These are phyloP conservation scores for Lepidurus packardi DNA, from an alignment of 1,140 invertebrate species.

Conservation along the genomic window DNA sequence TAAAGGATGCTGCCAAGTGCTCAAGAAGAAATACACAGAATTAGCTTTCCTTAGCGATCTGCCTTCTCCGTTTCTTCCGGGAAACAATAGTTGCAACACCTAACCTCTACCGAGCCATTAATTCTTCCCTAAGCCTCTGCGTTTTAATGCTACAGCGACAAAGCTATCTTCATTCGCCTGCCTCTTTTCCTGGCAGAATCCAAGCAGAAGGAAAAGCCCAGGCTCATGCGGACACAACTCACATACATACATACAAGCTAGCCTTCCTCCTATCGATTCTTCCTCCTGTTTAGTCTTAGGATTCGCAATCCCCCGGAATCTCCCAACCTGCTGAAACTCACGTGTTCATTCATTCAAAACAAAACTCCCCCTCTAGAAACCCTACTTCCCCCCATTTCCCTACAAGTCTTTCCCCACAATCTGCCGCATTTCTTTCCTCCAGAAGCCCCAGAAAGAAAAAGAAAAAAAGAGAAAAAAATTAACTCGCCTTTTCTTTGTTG, in stretches of 20 bases:
- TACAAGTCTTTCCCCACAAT: too few species aligned
- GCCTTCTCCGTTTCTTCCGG: too few species aligned
- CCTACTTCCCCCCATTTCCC: background rate
- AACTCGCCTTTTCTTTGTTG: constrained; percentile 29
- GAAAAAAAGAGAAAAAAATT: background rate
- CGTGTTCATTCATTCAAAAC: constrained; percentile 3
- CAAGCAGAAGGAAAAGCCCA: background rate
- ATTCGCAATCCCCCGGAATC: background rate
- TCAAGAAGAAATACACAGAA: too few species aligned
- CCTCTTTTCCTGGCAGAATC: background rate
- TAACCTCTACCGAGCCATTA: too few species aligned
- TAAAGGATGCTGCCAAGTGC: too few species aligned
- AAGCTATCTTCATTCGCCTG: background rate
- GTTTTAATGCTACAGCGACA: too few species aligned
- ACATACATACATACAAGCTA: background rate
- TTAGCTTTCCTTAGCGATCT: too few species aligned
- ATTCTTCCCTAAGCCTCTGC: too few species aligned
- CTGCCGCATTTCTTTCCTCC: background rate
- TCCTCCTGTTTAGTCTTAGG: background rate
- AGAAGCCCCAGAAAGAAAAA: background rate
- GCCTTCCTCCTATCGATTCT: constrained; percentile 12
- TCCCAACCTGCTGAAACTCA: background rate
- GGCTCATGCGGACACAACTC: background rate
- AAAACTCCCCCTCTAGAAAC: too few species aligned
- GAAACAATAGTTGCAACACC: too few species aligned